Evolutionary conservation across 2,113 vertebrate genomes (phyloP), one percentile per base, ranked within the genome.

Genomic region (Scartelaos histophorus): DNA sequence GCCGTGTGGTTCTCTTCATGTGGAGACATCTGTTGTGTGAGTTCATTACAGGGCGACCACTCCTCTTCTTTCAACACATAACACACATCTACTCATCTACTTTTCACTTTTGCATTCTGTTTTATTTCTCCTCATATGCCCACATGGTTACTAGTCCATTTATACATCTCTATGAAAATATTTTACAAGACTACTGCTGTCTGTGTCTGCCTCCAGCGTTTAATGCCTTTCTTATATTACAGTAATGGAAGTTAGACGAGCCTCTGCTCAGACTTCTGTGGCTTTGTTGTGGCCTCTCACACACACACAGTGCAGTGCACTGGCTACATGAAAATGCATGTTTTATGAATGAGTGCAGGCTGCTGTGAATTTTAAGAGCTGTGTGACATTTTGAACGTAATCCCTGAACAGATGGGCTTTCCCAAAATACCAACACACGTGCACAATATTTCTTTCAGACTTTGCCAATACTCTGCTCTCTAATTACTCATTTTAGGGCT

Each of bases 11-110:
- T 22, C 75, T 82, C 81, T 89, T 91, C 84, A 88, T 88, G 87
- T 86, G 83, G 88, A 86, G 75, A 88, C 89, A 92, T 92, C 90
- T 91, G 90, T 86, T 89, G 75, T 86, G 82, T 75, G 83, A 86
- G 82, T 65, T 89, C 87, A 87, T 90, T 87, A 88, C 78, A 90
- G 79, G 82, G 62, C 84, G 57, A 66, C 75, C 76, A 74, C 73
- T 77, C 79, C 74, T 79, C 38, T 78, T 76, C 6, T 77, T 47
- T 61, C 75, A 73, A 69, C 70, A 84, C 57, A 81, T 61, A 81
- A 77, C 74, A 75, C 56, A 70, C 68, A 47, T 3, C 67, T 71
- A 78, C 79, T 67, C 54, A 10, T 45, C 19, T 43, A 47, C 29
- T 13, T 66, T 6, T 46, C 21, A 29, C 43, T 15, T 53, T 19